Percentiles rank a stretch among this genome's conserved stretches.
Evolutionary conservation across 1,140 invertebrate genomes (phyloP).

Genomic region (Drosophila bocqueti): DNA sequence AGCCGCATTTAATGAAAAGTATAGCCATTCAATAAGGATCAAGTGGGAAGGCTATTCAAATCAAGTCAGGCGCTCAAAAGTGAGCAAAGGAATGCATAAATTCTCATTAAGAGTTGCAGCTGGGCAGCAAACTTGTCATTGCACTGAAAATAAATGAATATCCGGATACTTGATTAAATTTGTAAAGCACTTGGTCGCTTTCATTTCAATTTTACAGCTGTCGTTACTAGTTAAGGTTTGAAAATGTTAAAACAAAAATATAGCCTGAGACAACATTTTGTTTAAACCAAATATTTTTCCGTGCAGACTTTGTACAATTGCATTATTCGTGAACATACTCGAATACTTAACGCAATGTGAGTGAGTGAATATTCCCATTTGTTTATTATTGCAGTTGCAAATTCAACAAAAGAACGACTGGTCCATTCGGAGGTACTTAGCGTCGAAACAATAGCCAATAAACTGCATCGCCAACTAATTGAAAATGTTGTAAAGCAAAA

Average conservation of each 20-base stretch:
- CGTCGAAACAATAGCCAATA: conserved; percentile 79
- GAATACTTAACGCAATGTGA: conserved; percentile 24
- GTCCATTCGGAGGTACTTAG: conserved; percentile 59
- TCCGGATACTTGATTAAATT: background rate
- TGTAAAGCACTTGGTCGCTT: background rate
- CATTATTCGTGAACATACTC: background rate
- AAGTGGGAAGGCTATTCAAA: conserved; percentile 21
- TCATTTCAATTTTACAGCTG: background rate
- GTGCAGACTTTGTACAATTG: background rate
- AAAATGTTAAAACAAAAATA: background rate
- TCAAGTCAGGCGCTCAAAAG: conserved; percentile 22
- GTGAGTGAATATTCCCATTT: conserved; percentile 38
- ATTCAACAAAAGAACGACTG: conserved; percentile 42
- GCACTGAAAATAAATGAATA: background rate
- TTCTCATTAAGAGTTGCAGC: conserved; percentile 12
- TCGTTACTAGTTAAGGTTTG: background rate
- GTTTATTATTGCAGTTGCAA: conserved; percentile 60
- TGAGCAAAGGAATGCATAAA: conserved; percentile 12
- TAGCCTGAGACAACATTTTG: background rate
- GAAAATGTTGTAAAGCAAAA: conserved; percentile 77
- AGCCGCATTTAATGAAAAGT: conserved; percentile 29
- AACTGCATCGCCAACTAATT: conserved; percentile 76
- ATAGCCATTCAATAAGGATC: conserved; percentile 21
- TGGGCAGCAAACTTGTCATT: background rate
- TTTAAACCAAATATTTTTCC: background rate